Base-by-base conservation (phyloP, 2,797 vertebrate species). In the Myripristis jacobus region DNA sequence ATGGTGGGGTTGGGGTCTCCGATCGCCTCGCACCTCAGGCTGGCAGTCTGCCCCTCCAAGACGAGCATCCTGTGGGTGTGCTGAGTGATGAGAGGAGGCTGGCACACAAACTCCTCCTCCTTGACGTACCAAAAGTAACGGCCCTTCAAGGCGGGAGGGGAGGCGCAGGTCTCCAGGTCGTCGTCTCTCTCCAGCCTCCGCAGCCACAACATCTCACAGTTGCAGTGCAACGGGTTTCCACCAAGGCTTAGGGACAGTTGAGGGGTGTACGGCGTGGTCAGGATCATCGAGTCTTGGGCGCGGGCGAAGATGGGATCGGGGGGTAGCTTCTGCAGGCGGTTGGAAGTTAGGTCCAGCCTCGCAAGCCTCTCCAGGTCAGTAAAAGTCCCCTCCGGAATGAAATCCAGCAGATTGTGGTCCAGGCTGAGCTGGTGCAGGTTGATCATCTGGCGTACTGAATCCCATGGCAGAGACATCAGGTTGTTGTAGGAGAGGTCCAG, bases 401-500 rank as follows among this genome's bases (percentile, higher is more conserved):
- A 95, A 83, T 96, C 95, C 74, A 98, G 89, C 38, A 98, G 90
- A 79, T 98, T 98, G 89, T 98, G 97, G 88, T 98, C 97, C 86
- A 98, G 86, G 84, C 96, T 98, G 1, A 98, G 94, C 84, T 97
- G 96, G 82, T 98, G 97, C n/a, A 98, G 92, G 81, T 96, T 97
- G 80, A 96, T 83, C 97, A 98, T 98, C 79, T 94, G 94, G 21
- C 94, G 91, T 61, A 98, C 93, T 0, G 96, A 95, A 81, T 94
- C 91, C 97, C 97, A 98, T 2, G 97, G 97, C 61, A 98, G 82
- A 29, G 91, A 91, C 0, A 88, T 91, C 21, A 98, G 93, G 80
- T 98, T 98, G 88, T 98, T 98, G 82, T 96, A 98, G 52, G 97
- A 98, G 73, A 98, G 94, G 82, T 98, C 97, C 70, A 98, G 88